Base-by-base conservation (phyloP, 2,113 vertebrate species). In the Melanerpes aurifrons region DNA sequence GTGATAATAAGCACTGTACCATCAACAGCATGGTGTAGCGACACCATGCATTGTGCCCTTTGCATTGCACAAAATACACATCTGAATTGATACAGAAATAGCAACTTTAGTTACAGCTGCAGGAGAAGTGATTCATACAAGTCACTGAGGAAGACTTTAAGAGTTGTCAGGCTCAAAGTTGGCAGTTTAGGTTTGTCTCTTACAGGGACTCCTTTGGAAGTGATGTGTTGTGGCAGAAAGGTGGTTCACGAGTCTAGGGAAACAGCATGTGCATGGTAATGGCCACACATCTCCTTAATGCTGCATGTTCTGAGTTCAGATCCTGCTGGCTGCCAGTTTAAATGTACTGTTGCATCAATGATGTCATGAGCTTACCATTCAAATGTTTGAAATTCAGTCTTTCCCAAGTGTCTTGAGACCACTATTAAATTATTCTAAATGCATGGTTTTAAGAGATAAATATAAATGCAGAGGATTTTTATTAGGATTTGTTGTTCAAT, bases 1-100 rank as follows among this genome's bases (percentile, higher is more conserved):
- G 94, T 79, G 95, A 75, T 96, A 94, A 96, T 95, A 61, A 95
- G 91, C 93, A 84, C 73, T 66, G 92, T 96, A 61, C 95, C 63
- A 10, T 75, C 87, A 82, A 6, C 61, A 69, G 12, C 73, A 59
- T 50, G 69, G 73, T 86, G 48, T 54, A 86, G 93, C 76, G 5
- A 58, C 2, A 2, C 62, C 74, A 79, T 17, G 0, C 37, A 37
- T 37, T 24, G 82, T 80, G 91, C 87, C 69, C 90, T 86, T 53
- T 62, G 79, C 15, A 20, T 48, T 29, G 66, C 48, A 69, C 84
- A 57, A 37, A 87, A 86, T 9, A 20, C 67, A 22, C 73, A 56
- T 91, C 82, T 90, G 86, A 94, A 78, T 78, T 66, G 58, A 82
- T 85, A 89, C 87, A 76, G 76, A 91, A 96, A 96, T 95, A 96